Evolutionary conservation across 2,797 vertebrate species (phyloP).

Genomic region (Phylloscopus collybita): DNA sequence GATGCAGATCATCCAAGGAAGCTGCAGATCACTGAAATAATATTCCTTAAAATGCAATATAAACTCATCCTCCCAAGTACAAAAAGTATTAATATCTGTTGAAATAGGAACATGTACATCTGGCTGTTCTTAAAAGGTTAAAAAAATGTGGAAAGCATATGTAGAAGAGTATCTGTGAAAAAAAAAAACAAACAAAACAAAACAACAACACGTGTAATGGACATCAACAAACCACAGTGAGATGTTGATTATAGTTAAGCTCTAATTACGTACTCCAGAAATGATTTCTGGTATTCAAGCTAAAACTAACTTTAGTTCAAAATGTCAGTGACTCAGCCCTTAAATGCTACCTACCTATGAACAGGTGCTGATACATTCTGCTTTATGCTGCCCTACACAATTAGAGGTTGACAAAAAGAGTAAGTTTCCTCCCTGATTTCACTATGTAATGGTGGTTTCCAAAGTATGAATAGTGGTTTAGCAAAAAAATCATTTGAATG

Average conservation of each 20-base stretch:
- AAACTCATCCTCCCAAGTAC: background rate
- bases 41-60: background rate
- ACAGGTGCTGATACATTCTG: constrained; percentile 24
- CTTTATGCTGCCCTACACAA: constrained; percentile 13
- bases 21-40: background rate
- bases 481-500: background rate
- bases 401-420: constrained; percentile 35
- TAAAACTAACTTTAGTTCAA: constrained; percentile 69
- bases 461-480: background rate
- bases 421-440: constrained; percentile 38
- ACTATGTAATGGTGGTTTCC: constrained; percentile 29
- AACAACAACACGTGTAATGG: constrained; percentile 14
- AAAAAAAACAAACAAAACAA: background rate
- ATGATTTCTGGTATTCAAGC: constrained; percentile 68
- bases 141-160: background rate
- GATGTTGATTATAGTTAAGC: constrained; percentile 56
- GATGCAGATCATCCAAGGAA: background rate
- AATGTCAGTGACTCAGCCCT: constrained; percentile 57
- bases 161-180: rapidly evolving
- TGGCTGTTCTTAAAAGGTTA: background rate
- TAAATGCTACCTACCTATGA: constrained; percentile 56
- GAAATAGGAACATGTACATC: background rate
- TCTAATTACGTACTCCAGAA: constrained; percentile 67
- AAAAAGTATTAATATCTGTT: background rate
- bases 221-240: constrained; percentile 39